A percentile compares a stretch with the other conserved stretches of the same genome.
Conservation (phyloP, 2,797 vertebrate genomes). For the Otolemur crassicaudatus region DNA sequence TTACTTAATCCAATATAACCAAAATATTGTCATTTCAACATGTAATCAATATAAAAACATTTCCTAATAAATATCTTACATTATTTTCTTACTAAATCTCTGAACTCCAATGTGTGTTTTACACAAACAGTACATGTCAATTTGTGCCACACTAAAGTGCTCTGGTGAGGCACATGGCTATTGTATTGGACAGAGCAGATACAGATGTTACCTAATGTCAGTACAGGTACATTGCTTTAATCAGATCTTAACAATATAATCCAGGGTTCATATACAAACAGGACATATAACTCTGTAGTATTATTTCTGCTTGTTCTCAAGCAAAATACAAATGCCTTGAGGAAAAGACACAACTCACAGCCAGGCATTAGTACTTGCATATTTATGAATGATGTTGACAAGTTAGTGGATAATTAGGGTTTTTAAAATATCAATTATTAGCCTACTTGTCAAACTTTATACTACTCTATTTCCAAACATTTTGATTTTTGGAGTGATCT, state of each 20-base stretch:
- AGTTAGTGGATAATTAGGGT: background rate
- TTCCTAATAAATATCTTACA: background rate
- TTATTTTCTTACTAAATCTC: background rate
- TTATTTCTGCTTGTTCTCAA: background rate
- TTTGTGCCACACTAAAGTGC: background rate
- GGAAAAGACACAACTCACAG: background rate
- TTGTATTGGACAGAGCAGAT: background rate
- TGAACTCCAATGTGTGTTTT: background rate
- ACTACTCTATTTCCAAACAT: conserved; percentile 38
- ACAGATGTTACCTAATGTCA: background rate
- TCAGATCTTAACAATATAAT: background rate
- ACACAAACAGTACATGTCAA: background rate
- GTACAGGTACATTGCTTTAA: background rate
- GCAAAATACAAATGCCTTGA: background rate
- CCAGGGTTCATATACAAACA: background rate
- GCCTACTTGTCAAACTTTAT: background rate
- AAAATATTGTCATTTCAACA: background rate
- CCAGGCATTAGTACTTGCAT: background rate
- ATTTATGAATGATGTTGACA: background rate
- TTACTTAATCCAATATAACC: background rate
- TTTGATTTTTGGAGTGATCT: background rate
- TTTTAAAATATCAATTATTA: conserved; percentile 41
- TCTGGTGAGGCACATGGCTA: background rate
- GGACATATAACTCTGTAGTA: background rate
- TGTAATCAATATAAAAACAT: background rate